Evolutionary conservation across 2,888 invertebrate species (phyloP).

Genomic region (Tubulanus polymorphus): DNA sequence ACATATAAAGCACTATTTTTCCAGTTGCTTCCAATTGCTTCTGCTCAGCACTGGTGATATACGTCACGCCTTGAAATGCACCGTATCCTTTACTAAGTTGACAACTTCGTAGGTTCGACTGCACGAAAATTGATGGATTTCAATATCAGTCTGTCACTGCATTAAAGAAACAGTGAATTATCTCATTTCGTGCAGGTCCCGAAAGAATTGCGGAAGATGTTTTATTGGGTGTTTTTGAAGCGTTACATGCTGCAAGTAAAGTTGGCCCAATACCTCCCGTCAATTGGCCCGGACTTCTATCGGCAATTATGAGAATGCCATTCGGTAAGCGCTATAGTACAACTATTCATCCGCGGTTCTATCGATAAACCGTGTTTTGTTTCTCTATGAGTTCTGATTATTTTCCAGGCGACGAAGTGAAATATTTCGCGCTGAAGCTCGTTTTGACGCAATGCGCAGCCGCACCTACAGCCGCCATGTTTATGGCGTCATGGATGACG

Average conservation of each 20-base stretch:
- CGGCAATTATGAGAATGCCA: constrained; percentile 39
- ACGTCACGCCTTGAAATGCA: too few relatives aligned
- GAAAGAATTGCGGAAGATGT: constrained; percentile 22
- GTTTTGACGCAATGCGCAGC: constrained; percentile 31
- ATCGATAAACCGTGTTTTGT: not conserved
- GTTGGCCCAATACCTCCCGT: constrained; percentile 41
- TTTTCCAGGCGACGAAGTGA: constrained; percentile 25
- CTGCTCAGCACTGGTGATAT: too few relatives aligned
- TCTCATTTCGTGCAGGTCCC: too few relatives aligned
- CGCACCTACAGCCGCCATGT: constrained; percentile 36
- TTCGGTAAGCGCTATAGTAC: constrained; percentile 26
- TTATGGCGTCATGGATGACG: constrained; percentile 39
- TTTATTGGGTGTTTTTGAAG: constrained; percentile 26
- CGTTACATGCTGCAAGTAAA: constrained; percentile 28
- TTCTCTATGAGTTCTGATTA: not conserved
- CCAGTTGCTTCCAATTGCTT: too few relatives aligned
- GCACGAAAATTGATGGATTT: too few relatives aligned
- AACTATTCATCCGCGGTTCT: not conserved
- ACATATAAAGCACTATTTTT: too few relatives aligned
- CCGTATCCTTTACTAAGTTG: too few relatives aligned
- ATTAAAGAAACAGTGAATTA: too few relatives aligned
- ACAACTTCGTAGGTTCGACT: too few relatives aligned
- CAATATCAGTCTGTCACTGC: too few relatives aligned
- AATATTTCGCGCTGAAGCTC: constrained; percentile 27
- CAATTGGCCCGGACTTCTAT: constrained; percentile 45